A percentile compares a stretch with the other conserved stretches of the same genome.
These are phyloP conservation scores for Tetanocera ferruginea DNA, from an alignment of 2,888 invertebrate genomes.

Conservation along the genomic window DNA sequence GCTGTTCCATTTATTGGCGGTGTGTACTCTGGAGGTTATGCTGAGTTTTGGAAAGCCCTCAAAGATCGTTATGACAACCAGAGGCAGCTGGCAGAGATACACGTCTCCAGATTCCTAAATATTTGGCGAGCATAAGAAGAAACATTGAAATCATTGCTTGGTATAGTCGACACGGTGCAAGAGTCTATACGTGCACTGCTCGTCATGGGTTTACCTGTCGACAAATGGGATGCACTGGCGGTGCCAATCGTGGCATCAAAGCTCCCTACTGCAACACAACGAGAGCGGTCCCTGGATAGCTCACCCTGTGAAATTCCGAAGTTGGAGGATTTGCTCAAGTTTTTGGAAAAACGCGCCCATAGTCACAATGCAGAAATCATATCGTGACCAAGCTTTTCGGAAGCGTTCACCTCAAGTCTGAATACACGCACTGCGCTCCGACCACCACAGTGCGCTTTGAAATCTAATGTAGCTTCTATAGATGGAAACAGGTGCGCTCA, in stretches of 20 bases:
- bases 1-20: slow-evolving; percentile 30
- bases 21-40: slow-evolving; percentile 37
- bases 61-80: slow-evolving; percentile 36
- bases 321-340: too few relatives aligned
- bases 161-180: slow-evolving; percentile 19
- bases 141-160: slow-evolving; percentile 25
- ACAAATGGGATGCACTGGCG: slow-evolving; percentile 13
- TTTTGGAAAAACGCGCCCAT: slow-evolving; percentile 19
- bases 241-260: slow-evolving; percentile 8
- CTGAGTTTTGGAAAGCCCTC: slow-evolving; percentile 34
- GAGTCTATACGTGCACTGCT: neutral
- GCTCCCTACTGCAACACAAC: neutral
- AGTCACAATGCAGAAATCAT: slow-evolving; percentile 4
- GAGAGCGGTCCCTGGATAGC: too few relatives aligned
- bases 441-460: neutral
- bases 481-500: neutral
- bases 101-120: slow-evolving; percentile 38
- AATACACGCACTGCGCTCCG: neutral
- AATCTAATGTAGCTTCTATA: neutral
- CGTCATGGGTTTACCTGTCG: slow-evolving; percentile 5
- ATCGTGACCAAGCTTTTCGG: too few relatives aligned
- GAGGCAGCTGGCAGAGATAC: slow-evolving; percentile 35
- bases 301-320: too few relatives aligned
- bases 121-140: slow-evolving; percentile 21
- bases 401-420: too few relatives aligned